A percentile compares a stretch with the other conserved stretches of the same genome.
Conservation (phyloP, 2,888 invertebrate genomes). For the Thera obeliscata region DNA sequence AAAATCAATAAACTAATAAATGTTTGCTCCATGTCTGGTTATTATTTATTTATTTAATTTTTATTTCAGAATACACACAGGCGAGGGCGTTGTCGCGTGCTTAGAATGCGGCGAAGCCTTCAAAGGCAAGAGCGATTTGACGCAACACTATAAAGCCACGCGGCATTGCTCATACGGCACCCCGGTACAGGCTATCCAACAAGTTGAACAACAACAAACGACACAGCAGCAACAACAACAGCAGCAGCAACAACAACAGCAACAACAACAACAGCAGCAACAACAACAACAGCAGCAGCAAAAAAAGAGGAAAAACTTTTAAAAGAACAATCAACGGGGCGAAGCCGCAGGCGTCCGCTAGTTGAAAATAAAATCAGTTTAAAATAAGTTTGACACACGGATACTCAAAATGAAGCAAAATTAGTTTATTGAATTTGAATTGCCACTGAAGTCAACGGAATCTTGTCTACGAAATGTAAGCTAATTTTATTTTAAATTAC, state of each 20-base stretch:
- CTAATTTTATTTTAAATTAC: no score
- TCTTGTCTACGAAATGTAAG: no score
- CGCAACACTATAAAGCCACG: conserved; percentile 86
- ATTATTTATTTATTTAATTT: background rate
- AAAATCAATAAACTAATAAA: no score
- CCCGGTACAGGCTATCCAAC: conserved; percentile 51
- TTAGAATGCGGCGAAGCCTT: conserved; percentile 91
- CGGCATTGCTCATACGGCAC: conserved; percentile 69
- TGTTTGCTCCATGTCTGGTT: no score
- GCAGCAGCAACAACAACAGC: conserved; percentile 61
- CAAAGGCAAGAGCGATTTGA: conserved; percentile 88
- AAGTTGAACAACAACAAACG: conserved; percentile 73
- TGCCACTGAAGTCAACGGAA: no score
- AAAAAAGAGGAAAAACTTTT: no score
- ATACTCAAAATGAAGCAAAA: no score
- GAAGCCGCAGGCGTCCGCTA: no score
- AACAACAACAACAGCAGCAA: conserved; percentile 53
- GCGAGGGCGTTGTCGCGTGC: conserved; percentile 89
- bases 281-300: conserved; percentile 59
- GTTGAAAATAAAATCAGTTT: no score
- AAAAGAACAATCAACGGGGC: conserved; percentile 57
- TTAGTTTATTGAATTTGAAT: no score
- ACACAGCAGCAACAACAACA: conserved; percentile 67
- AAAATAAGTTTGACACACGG: no score
- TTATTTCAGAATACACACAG: conserved; percentile 87